Conservation (phyloP, 2,797 vertebrate species). For the Emys orbicularis region DNA sequence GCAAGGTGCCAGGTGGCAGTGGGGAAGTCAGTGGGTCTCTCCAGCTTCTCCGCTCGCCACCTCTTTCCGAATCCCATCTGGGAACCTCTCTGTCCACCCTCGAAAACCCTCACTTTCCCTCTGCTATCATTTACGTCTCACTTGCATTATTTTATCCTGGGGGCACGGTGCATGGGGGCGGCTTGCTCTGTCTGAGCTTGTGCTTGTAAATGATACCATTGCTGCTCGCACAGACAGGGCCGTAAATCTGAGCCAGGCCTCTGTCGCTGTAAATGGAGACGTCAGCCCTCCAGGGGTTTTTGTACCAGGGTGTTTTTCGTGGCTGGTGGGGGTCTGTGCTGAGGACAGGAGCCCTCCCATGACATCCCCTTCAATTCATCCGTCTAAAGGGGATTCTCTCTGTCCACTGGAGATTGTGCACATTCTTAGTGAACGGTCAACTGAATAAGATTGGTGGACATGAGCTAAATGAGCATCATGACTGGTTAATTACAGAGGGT, state of each 20-base stretch:
- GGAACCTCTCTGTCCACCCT: background rate
- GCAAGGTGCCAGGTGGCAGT: no score
- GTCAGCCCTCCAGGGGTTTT: background rate
- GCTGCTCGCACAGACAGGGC: background rate
- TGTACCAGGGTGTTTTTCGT: background rate
- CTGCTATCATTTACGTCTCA: fast-evolving
- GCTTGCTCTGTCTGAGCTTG: background rate
- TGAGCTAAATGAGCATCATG: fast-evolving
- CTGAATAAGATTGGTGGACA: fast-evolving
- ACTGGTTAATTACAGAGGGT: fast-evolving
- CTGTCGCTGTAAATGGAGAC: background rate
- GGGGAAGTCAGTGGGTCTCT: background rate
- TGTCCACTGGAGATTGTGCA: background rate
- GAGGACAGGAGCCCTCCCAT: fast-evolving
- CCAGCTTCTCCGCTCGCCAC: background rate
- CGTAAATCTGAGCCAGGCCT: background rate
- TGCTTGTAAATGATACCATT: background rate
- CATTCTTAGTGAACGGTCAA: background rate
- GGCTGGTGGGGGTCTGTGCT: fast-evolving
- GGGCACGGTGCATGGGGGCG: background rate
- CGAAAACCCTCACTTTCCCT: background rate
- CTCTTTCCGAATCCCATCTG: background rate
- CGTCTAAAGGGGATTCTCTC: fast-evolving
- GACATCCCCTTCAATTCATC: background rate
- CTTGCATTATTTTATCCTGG: background rate